Percentiles rank a stretch among this genome's conserved stretches.
Conservation (phyloP, 2,888 invertebrate genomes). For the Aleiodes testaceus region DNA sequence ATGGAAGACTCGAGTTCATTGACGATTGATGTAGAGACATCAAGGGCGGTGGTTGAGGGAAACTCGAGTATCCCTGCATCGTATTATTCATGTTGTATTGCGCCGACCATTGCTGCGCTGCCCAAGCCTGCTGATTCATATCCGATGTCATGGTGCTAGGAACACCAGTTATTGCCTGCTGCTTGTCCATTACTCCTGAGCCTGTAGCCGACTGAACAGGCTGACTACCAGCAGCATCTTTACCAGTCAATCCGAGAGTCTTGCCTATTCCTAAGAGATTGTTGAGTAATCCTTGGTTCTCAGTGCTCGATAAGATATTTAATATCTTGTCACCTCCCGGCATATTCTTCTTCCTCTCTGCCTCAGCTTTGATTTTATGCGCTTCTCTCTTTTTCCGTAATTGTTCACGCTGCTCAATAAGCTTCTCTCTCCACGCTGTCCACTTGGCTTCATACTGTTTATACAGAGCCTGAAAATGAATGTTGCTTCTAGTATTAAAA, state of each 20-base stretch:
- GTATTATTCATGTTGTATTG: conserved; percentile 61
- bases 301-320: conserved; percentile 68
- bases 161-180: conserved; percentile 51
- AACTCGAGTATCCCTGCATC: conserved; percentile 46
- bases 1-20: conserved; percentile 32
- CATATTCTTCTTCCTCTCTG: conserved; percentile 66
- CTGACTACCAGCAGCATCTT: conserved; percentile 54
- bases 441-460: conserved; percentile 91
- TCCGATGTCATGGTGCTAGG: conserved; percentile 59
- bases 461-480: conserved; percentile 77
- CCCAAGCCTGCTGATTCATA: conserved; percentile 63
- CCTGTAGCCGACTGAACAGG: conserved; percentile 35
- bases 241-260: conserved; percentile 67
- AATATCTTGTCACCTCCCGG: conserved; percentile 69
- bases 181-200: conserved; percentile 33
- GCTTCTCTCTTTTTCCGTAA: conserved; percentile 82
- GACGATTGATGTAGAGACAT: conserved; percentile 35
- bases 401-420: conserved; percentile 86
- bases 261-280: conserved; percentile 70
- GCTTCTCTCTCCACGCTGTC: conserved; percentile 86
- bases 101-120: conserved; percentile 65
- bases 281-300: conserved; percentile 70
- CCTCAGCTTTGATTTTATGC: conserved; percentile 64
- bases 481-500: conserved; percentile 8
- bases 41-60: conserved; percentile 46